Conservation (phyloP, 2,113 vertebrate genomes). For the Mus pahari region DNA sequence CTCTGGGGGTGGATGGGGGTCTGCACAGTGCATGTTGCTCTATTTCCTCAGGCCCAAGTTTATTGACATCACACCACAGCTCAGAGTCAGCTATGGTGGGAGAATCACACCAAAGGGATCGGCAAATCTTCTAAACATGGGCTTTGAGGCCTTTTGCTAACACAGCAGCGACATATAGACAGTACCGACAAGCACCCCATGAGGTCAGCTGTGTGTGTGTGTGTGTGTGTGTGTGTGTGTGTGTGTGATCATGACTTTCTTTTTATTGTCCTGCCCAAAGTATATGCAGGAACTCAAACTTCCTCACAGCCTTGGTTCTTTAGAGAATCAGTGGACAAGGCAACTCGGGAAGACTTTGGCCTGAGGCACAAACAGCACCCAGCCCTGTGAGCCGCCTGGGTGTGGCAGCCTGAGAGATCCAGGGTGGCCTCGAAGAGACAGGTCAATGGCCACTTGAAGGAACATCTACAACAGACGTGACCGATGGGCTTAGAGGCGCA, state of each 20-base stretch:
- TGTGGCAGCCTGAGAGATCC: neutral
- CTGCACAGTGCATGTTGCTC: accelerated
- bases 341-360: neutral
- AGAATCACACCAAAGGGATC: neutral
- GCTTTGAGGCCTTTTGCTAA: neutral
- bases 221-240: no score
- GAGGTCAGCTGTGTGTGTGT: neutral
- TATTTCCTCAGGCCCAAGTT: no score
- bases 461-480: neutral
- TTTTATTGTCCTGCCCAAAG: neutral
- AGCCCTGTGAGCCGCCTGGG: neutral
- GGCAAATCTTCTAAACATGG: neutral
- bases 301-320: neutral
- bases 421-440: neutral
- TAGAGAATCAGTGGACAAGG: neutral
- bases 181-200: neutral
- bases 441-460: neutral
- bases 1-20: accelerated
- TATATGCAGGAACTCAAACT: neutral
- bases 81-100: neutral
- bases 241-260: neutral
- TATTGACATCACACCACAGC: neutral
- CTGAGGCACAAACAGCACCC: accelerated
- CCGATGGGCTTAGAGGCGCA: neutral
- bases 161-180: neutral